A percentile compares a stretch with the other conserved stretches of the same genome.
phyloP scores from a whole-genome alignment of 2,113 vertebrate genomes.

The Rallus limicola region DNA sequence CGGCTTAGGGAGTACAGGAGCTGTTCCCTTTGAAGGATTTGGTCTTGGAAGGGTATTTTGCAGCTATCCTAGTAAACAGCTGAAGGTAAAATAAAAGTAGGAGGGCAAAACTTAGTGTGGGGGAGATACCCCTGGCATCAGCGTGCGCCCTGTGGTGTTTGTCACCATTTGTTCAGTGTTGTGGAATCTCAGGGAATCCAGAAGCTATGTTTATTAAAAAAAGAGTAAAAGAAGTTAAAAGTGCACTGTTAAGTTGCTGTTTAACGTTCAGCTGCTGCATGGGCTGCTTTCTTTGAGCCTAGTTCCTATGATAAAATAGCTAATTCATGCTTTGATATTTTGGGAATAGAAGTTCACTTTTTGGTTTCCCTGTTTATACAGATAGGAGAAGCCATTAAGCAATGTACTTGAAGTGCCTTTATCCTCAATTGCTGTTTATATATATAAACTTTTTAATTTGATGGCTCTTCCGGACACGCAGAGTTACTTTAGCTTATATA shows the following conservation, averaged over 20 bases:
- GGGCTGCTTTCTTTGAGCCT: background rate
- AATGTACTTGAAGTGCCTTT: background rate
- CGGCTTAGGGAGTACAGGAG: rapidly evolving
- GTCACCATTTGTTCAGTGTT: background rate
- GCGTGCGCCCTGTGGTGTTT: background rate
- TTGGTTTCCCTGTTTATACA: background rate
- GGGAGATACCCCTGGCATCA: background rate
- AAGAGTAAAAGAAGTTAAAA: background rate
- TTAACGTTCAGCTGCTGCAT: background rate
- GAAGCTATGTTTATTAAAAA: background rate
- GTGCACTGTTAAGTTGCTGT: background rate
- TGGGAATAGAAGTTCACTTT: background rate
- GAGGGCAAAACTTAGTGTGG: background rate
- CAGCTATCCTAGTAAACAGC: background rate
- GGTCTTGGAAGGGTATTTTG: background rate
- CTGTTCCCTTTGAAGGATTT: background rate
- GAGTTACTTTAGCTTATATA: background rate
- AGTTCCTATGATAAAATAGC: background rate
- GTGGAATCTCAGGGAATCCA: background rate
- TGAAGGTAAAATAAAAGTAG: background rate
- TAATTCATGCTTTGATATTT: background rate
- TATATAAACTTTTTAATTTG: background rate
- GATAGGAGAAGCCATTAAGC: background rate
- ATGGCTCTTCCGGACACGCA: background rate
- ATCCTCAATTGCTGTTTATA: background rate